Evolutionary conservation across 2,113 vertebrate genomes (phyloP).

Genomic region (Chelonoidis abingdonii): DNA sequence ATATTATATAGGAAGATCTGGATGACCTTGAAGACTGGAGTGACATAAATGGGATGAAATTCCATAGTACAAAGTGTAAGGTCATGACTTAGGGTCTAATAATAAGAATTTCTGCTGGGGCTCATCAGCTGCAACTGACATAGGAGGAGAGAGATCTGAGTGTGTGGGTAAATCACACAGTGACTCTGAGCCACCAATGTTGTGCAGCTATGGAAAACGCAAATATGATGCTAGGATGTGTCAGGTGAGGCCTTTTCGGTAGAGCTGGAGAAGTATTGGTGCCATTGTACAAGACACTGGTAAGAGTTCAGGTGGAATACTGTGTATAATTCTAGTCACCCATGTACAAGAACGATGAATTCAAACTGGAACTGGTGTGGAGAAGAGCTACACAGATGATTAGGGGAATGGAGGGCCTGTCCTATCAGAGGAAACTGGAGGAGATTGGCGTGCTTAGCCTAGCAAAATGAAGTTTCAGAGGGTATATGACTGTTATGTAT

Average conservation of each 20-base stretch:
- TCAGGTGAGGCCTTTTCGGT: not conserved
- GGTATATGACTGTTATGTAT: too few relatives aligned
- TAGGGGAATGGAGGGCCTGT: not conserved
- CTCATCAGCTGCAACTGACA: not conserved
- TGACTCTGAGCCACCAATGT: not conserved
- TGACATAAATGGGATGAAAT: not conserved
- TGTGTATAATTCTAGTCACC: not conserved
- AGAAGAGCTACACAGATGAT: not conserved
- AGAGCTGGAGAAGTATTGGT: not conserved
- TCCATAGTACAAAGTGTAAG: not conserved
- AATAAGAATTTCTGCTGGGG: not conserved
- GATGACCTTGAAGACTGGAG: not conserved
- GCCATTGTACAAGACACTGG: not conserved
- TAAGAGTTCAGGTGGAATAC: not conserved
- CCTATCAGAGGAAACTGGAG: not conserved
- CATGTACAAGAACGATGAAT: not conserved
- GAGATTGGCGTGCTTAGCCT: not conserved
- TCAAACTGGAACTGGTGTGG: not conserved
- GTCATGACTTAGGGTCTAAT: not conserved
- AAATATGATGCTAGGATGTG: not conserved
- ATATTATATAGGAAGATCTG: not conserved
- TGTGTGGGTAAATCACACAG: not conserved
- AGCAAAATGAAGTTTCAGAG: too few relatives aligned
- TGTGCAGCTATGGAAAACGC: not conserved
- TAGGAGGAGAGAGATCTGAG: not conserved